These are phyloP conservation scores for Echinometra lucunter DNA, from an alignment of 53 echinoderm and acorn worm species.

Conservation along the genomic window DNA sequence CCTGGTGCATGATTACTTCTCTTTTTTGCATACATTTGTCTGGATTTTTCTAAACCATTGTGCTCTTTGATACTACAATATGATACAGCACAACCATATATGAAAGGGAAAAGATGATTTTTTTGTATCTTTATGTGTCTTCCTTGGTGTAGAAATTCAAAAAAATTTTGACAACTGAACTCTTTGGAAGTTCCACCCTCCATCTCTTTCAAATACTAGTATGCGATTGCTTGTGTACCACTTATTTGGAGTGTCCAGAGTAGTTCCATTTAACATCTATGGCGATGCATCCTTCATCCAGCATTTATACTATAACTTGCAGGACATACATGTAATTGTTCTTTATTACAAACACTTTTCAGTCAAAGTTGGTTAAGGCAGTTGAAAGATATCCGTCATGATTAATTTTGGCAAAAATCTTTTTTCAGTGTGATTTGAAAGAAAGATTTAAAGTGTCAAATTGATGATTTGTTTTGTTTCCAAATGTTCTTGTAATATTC, in stretches of 20 bases:
- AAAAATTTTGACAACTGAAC: not conserved
- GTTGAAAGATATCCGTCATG: not conserved
- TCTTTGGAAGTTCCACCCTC: not conserved
- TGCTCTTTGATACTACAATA: not conserved
- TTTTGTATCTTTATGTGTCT: slow-evolving; percentile 2
- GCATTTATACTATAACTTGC: not conserved
- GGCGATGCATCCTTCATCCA: not conserved
- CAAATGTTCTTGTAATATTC: too few relatives aligned
- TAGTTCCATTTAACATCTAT: not conserved
- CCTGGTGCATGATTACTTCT: not conserved
- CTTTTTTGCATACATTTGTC: not conserved
- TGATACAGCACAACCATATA: not conserved
- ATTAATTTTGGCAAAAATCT: too few relatives aligned
- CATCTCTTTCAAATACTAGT: too few relatives aligned
- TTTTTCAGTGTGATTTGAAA: too few relatives aligned
- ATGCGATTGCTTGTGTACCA: too few relatives aligned
- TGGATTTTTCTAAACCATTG: not conserved
- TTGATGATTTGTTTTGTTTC: too few relatives aligned
- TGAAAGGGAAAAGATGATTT: not conserved
- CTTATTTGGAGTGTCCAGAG: not conserved
- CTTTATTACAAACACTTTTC: not conserved
- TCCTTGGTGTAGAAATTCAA: not conserved
- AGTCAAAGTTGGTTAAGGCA: not conserved
- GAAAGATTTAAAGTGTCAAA: too few relatives aligned
- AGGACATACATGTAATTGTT: too few relatives aligned